Base-by-base conservation (phyloP, 1,140 invertebrate genomes). In the Lasioglossum baleicum region DNA sequence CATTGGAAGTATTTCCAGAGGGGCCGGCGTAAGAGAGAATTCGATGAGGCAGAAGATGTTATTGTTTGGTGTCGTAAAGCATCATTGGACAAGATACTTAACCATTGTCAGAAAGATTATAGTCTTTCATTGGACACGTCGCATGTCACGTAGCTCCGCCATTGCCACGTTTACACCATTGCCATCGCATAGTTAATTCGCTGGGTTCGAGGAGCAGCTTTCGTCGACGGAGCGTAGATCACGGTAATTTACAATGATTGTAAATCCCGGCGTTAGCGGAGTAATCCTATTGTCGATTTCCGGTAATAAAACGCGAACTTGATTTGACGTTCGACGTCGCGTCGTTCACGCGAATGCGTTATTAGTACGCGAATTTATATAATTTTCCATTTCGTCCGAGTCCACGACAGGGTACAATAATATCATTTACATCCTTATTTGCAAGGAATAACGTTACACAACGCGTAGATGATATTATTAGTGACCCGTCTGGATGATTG, bases 401-500 rank as follows among this genome's bases (percentile, higher is more conserved):
- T n/a, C 10, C 7, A 35, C 48, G 2, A 13, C n/a, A 13, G 6
- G 22, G 53, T 6, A 72, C 22, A 40, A 61, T 13, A 70, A 78
- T 58, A 74, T 64, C 61, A 69, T 58, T 56, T 68, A 2, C 51
- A 48, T 63, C 78, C 69, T 64, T 61, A 75, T 74, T 65, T 68
- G 83, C 79, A 82, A 81, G 66, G 67, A 82, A 70, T 64, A 78
- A 69, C 40, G 84, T 85, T 86, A 35, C 76, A 72, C 83, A 85
- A 86, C 72, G 67, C 58, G 40, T 17, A 64, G 83, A 72, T 61
- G 84, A 86, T 86, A 85, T 86, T 86, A 86, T 86, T 86, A 86
- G 84, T 86, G 84, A 85, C 71, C 72, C 65, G 80, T 68, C 84
- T 79, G 80, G 80, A 86, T 86, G 84, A 86, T 86, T 79, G 83